A percentile compares a stretch with the other conserved stretches of the same genome.
Evolutionary conservation across 2,888 invertebrate species (phyloP).

Genomic region (Frankliniella intonsa): DNA sequence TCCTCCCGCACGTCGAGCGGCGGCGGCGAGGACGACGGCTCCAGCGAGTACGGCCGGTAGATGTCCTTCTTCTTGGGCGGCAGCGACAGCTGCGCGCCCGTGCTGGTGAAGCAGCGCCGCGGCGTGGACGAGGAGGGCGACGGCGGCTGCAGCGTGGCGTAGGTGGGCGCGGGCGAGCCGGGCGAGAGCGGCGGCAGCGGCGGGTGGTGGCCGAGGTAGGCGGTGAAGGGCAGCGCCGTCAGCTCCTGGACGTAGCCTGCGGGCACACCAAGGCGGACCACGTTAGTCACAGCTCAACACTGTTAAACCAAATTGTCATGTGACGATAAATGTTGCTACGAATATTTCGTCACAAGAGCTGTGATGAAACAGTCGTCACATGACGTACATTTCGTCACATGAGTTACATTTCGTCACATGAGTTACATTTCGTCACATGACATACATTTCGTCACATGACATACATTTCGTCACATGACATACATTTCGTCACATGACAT

Average conservation of each 20-base stretch:
- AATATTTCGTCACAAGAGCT: too few relatives aligned
- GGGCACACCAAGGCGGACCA: conserved; percentile 42
- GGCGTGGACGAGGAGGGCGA: conserved; percentile 66
- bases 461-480: too few relatives aligned
- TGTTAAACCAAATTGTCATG: too few relatives aligned
- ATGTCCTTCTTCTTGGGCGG: conserved; percentile 90
- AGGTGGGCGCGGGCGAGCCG: conserved; percentile 47
- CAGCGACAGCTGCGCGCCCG: conserved; percentile 50
- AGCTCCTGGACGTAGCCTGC: conserved; percentile 74
- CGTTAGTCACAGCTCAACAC: too few relatives aligned
- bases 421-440: too few relatives aligned
- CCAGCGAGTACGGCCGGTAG: conserved; percentile 80
- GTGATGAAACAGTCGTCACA: too few relatives aligned
- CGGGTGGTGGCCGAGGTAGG: conserved; percentile 39
- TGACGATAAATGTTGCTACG: too few relatives aligned
- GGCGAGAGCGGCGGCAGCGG: conserved; percentile 38
- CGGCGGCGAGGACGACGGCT: conserved; percentile 39
- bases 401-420: too few relatives aligned
- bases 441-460: too few relatives aligned
- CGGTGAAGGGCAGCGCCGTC: conserved; percentile 39
- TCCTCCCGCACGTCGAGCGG: conserved; percentile 28
- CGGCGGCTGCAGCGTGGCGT: conserved; percentile 31
- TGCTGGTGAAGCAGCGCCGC: conserved; percentile 67
- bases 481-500: too few relatives aligned
- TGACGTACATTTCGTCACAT: too few relatives aligned